Conservation (phyloP, 2,888 invertebrate species). For the Carcina quercana region DNA sequence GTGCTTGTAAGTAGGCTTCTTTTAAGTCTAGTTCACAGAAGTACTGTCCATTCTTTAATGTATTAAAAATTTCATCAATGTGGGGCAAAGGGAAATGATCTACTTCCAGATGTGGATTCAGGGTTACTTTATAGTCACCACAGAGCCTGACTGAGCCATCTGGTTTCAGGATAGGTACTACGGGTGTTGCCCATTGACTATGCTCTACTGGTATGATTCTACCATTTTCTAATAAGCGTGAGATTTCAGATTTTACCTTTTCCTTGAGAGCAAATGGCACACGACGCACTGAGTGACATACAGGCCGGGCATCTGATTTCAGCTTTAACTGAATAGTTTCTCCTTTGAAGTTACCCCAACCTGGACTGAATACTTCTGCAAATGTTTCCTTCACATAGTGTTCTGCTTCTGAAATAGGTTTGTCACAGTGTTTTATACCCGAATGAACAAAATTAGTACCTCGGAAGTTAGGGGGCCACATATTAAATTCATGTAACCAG, state of each 20-base stretch:
- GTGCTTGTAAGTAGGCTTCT: not conserved
- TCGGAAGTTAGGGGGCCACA: not conserved
- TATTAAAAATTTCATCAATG: not conserved
- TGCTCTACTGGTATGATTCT: not conserved
- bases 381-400: constrained; percentile 2
- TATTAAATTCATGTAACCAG: not conserved
- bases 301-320: not conserved
- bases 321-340: constrained; percentile 4
- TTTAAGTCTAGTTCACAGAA: not conserved
- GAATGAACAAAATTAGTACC: too few species aligned
- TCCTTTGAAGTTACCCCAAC: constrained; percentile 13
- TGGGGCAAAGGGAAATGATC: not conserved
- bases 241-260: not conserved
- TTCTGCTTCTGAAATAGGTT: constrained; percentile 7
- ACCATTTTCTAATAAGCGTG: not conserved
- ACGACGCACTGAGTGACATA: not conserved
- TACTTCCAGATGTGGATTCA: not conserved
- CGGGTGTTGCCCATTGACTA: not conserved
- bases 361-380: constrained; percentile 11
- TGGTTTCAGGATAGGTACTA: not conserved
- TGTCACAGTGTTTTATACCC: not conserved
- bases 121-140: not conserved
- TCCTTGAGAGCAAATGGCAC: not conserved
- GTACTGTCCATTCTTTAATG: not conserved
- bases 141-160: not conserved